Evolutionary conservation across 2,113 vertebrate genomes (phyloP), one percentile per base, ranked within the genome.

Genomic region (Planiliza haematocheilus): DNA sequence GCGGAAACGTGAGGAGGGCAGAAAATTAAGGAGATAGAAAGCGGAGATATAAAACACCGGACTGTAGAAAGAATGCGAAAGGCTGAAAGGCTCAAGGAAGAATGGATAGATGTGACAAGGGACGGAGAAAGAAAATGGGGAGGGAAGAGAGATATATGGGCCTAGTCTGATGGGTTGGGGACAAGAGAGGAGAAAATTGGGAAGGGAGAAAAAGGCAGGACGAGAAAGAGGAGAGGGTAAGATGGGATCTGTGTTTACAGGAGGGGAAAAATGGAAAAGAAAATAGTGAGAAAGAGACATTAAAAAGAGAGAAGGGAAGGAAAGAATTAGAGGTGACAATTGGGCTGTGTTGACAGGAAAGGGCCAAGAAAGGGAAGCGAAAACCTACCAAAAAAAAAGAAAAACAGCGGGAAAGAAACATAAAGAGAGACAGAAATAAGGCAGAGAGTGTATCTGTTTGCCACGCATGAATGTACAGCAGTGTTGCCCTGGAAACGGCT

Each of bases 401-500:
- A 34, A n/a, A 48, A n/a, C n/a, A n/a, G n/a, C n/a, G n/a, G n/a
- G 43, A 71, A 56, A 81, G 51, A 79, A 66, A 78, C 18, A 71
- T 43, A 64, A 64, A 83, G 61, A 70, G 70, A 67, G 74, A 81
- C 57, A 87, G 62, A 82, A 71, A 84, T 81, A 84, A 78, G 64
- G 20, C 51, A 81, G 65, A 46, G 60, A 77, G 72, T 66, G 81
- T 74, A 76, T 91, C 70, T 86, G 81, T 91, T 88, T 86, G 84
- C 74, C 72, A 89, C 70, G 81, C 91, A 91, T 91, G 91, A 87
- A 83, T 81, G 85, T 88, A 87, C 88, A 75, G 79, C 84, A 62
- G 67, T 42, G 91, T 92, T 93, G 86, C 89, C 90, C 37, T 81
- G 90, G 91, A 89, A 92, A 93, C 88, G 20, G 63, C 63, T 86